Evolutionary conservation across 1,140 invertebrate genomes (phyloP).

Genomic region (Cyrtorhinus lividipennis): DNA sequence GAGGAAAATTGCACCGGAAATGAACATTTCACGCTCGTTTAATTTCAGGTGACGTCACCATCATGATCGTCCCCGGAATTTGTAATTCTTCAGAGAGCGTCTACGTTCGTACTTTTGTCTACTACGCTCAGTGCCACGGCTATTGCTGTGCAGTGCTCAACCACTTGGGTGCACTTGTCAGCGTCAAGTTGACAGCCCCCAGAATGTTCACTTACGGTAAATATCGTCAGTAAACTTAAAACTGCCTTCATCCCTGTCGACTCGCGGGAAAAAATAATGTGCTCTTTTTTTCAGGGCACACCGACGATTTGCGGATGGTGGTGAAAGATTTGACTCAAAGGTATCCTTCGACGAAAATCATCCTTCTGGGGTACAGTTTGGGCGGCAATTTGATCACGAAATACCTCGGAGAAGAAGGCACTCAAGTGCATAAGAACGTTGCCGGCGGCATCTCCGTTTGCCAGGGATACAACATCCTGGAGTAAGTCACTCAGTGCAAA

Average conservation of each 20-base stretch:
- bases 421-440: conserved; percentile 47
- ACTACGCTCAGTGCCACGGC: conserved; percentile 74
- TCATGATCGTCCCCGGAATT: conserved; percentile 83
- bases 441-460: conserved; percentile 80
- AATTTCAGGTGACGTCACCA: conserved; percentile 63
- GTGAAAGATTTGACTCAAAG: conserved; percentile 50
- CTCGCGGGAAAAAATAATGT: neutral
- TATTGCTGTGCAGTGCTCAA: conserved; percentile 87
- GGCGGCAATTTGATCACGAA: conserved; percentile 79
- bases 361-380: conserved; percentile 79
- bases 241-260: neutral
- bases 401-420: conserved; percentile 62
- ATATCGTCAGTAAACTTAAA: conserved; percentile 26
- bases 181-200: conserved; percentile 68
- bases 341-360: conserved; percentile 58
- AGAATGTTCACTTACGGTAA: conserved; percentile 83
- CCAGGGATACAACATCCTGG: conserved; percentile 77
- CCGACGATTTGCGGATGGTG: conserved; percentile 71
- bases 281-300: conserved; percentile 46
- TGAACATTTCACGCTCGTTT: too few species aligned
- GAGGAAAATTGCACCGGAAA: too few species aligned
- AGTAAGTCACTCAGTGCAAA: too few species aligned
- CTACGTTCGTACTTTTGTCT: conserved; percentile 82
- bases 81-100: conserved; percentile 85
- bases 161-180: conserved; percentile 75